Conservation (phyloP, 2,888 invertebrate genomes). For the Watsonalla cultraria region DNA sequence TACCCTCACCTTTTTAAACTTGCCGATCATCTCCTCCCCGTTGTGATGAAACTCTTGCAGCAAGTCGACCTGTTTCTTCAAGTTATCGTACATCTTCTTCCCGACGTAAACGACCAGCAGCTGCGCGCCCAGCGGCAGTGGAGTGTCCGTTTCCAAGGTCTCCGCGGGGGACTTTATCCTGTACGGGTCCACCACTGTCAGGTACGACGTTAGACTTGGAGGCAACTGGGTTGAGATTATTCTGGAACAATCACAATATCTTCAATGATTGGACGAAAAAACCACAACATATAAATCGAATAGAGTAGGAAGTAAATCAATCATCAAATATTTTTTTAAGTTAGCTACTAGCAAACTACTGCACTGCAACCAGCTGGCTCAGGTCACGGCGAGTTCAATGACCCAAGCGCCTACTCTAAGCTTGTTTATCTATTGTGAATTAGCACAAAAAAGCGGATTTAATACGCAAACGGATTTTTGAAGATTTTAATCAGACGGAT, state of each 20-base stretch:
- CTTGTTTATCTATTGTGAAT: too few species aligned
- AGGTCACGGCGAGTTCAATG: too few species aligned
- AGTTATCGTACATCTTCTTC: slow-evolving; percentile 76
- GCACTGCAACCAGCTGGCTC: too few species aligned
- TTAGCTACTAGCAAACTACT: too few species aligned
- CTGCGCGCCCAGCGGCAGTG: slow-evolving; percentile 89
- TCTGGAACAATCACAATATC: slow-evolving; percentile 64
- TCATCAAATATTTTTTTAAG: too few species aligned
- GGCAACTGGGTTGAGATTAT: slow-evolving; percentile 89
- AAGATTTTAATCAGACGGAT: too few species aligned
- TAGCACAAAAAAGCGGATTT: too few species aligned
- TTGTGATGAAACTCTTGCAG: slow-evolving; percentile 58
- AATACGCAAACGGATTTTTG: too few species aligned
- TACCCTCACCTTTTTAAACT: slow-evolving; percentile 55
- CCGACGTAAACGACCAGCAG: slow-evolving; percentile 87
- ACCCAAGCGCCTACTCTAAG: too few species aligned
- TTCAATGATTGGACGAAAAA: neutral
- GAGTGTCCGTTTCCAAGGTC: slow-evolving; percentile 80
- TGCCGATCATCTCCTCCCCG: slow-evolving; percentile 64
- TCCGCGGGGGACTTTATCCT: slow-evolving; percentile 91
- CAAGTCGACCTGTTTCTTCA: slow-evolving; percentile 58
- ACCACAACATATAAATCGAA: too few species aligned
- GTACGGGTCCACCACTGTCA: slow-evolving; percentile 90
- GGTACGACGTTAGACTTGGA: slow-evolving; percentile 85
- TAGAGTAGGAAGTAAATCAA: too few species aligned